Conservation (phyloP, 23 tunicate species). For the Aplidium turbinatum region DNA sequence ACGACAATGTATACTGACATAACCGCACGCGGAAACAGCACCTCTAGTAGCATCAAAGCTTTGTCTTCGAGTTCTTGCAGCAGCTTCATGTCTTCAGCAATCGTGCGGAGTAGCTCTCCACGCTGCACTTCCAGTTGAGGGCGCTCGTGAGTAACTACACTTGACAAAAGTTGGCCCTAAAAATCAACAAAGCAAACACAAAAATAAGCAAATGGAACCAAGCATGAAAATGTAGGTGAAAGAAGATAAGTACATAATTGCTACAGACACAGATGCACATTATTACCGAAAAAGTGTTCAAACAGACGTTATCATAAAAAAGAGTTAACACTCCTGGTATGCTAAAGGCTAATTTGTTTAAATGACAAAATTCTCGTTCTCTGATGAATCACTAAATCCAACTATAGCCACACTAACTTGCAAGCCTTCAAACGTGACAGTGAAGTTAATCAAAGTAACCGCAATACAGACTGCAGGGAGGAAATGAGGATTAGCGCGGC, state of each 20-base stretch:
- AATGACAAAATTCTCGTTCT: no score
- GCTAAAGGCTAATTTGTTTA: no score
- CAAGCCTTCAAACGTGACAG: constrained; percentile 88
- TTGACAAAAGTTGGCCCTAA: constrained; percentile 86
- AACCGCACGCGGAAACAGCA: not conserved
- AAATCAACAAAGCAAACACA: not conserved
- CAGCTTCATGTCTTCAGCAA: constrained; percentile 61
- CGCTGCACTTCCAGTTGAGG: constrained; percentile 84
- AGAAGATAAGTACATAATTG: no score
- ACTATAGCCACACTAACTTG: constrained; percentile 44
- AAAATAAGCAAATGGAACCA: no score
- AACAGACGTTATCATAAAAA: no score
- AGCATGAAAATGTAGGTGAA: no score
- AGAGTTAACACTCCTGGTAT: no score
- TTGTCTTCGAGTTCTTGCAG: constrained; percentile 82
- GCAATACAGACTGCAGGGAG: constrained; percentile 86
- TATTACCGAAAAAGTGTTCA: no score
- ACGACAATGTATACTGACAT: no score
- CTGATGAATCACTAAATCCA: no score
- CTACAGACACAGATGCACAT: no score
- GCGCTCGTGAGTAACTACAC: constrained; percentile 75
- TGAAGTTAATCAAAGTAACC: constrained; percentile 78
- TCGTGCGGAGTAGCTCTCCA: constrained; percentile 57
- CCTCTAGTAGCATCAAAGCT: constrained; percentile 73
- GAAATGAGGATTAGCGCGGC: constrained; percentile 84